A percentile compares a stretch with the other conserved stretches of the same genome.
Evolutionary conservation across 2,113 vertebrate species (phyloP).

Genomic region (Cercocebus atys): DNA sequence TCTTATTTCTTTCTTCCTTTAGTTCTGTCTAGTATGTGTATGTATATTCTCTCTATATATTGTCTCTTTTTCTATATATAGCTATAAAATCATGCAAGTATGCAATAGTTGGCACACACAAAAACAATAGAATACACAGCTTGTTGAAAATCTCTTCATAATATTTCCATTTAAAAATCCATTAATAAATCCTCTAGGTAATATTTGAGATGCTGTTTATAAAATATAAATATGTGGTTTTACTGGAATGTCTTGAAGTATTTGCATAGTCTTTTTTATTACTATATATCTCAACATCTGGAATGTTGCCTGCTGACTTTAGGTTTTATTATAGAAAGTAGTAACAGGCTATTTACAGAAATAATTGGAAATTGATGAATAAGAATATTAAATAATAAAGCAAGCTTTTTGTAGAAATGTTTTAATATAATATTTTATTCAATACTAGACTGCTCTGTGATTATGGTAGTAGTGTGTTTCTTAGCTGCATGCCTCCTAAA

Average conservation of each 20-base stretch:
- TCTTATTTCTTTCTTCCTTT: slow-evolving; percentile 32
- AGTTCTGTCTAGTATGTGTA: background rate
- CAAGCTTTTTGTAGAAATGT: slow-evolving; percentile 52
- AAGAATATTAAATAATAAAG: slow-evolving; percentile 68
- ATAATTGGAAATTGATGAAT: slow-evolving; percentile 74
- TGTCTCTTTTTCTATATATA: background rate
- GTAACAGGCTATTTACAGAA: slow-evolving; percentile 75
- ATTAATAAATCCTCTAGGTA: slow-evolving; percentile 75
- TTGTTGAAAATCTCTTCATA: slow-evolving; percentile 56
- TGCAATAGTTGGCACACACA: slow-evolving; percentile 3
- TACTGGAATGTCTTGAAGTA: slow-evolving; percentile 57
- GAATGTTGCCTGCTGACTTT: slow-evolving; percentile 73
- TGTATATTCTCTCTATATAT: background rate
- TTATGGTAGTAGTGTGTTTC: background rate
- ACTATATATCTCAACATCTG: slow-evolving; percentile 79
- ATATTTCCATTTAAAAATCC: slow-evolving; percentile 66
- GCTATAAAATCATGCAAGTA: slow-evolving; percentile 37
- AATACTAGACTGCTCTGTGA: background rate
- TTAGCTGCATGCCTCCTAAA: background rate
- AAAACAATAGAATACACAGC: slow-evolving; percentile 35
- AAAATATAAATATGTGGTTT: slow-evolving; percentile 65
- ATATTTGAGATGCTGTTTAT: slow-evolving; percentile 63
- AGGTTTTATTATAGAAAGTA: slow-evolving; percentile 71
- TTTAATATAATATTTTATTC: slow-evolving; percentile 46
- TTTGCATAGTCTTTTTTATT: slow-evolving; percentile 79